Base-by-base conservation (phyloP, 30 jellyfish, hydroid and myxozoan species). In the Chrysaora quinquecirrha region DNA sequence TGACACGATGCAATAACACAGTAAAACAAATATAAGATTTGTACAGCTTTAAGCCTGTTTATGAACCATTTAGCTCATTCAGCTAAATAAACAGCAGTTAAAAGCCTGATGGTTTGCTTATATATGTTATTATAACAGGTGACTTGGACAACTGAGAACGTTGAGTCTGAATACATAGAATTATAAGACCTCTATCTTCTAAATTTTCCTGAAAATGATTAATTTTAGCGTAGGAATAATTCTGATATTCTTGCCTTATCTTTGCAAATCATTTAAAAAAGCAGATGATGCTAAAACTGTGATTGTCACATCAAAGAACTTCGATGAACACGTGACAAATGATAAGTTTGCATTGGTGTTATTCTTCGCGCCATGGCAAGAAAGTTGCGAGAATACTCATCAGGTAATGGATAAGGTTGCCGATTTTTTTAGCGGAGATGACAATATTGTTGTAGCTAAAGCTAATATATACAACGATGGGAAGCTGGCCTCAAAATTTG, bases 331-430 rank as follows among this genome's bases (percentile, higher is more conserved):
- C 21, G 74, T 94, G n/a, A 80, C 80, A 4, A 18, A 16, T 1
- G 91, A 94, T 0, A 94, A 87, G 22, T 94, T 87, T 48, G 84
- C 92, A 20, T 56, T 94, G 47, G 95, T 94, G 33, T 33, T 94
- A 46, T 94, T 94, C 64, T 94, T 72, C 71, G 96, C 99, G 1
- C 91, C 96, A 48, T 94, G 99, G 99, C 86, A 81, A 46, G 91
- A 86, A 34, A 73, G 86, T 21, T 94, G 99, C 61, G 76, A 83
- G 48, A 46, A 60, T 7, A 69, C 90, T 29, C 84, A 88, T 10
- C 72, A 76, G 7, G 78, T 79, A 0, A 20, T 94, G 50, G 94
- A 88, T 0, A 66, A 76, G 43, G 34, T 94, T 46, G 90, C 94
- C 24, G 87, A 72, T n/a, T 49, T 50, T 32, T 94, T 62, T 71